A percentile compares a stretch with the other conserved stretches of the same genome.
phyloP scores from a whole-genome alignment of 2,797 vertebrate genomes.

The Erethizon dorsatum region DNA sequence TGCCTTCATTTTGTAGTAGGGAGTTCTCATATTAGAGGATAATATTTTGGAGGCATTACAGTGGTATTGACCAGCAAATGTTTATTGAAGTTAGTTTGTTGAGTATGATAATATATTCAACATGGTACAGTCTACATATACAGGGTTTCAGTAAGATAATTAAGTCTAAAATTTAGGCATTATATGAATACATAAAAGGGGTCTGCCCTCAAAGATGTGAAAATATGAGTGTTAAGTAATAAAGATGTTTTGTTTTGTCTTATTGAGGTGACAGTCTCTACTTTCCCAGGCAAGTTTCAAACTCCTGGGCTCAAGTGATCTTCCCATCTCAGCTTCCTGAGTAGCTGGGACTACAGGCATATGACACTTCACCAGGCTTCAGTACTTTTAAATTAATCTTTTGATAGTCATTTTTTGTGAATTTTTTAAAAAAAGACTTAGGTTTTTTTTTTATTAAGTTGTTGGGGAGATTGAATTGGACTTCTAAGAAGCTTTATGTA shows the following conservation, averaged over 20 bases:
- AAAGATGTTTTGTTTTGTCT: neutral
- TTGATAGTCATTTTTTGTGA: conserved; percentile 47
- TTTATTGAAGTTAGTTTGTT: conserved; percentile 50
- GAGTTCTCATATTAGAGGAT: neutral
- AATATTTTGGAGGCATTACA: conserved; percentile 51
- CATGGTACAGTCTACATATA: neutral
- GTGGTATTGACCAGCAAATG: conserved; percentile 32
- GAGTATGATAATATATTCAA: conserved; percentile 25
- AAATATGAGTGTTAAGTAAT: conserved; percentile 32
- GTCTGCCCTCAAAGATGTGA: conserved; percentile 29
- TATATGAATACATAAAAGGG: conserved; percentile 8
- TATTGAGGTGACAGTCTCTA: neutral
- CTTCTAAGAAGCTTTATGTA: conserved; percentile 1
- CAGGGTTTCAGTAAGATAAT: conserved; percentile 42
- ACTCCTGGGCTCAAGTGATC: neutral
- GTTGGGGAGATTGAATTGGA: conserved; percentile 43
- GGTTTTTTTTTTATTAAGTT: conserved; percentile 3
- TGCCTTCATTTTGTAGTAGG: conserved; percentile 46
- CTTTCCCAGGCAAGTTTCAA: neutral
- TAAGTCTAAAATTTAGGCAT: conserved; percentile 60
- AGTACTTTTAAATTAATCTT: conserved; percentile 26
- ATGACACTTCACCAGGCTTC: neutral
- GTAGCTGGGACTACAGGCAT: neutral
- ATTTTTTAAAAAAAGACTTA: conserved; percentile 24
- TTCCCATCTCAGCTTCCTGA: neutral